Base-by-base conservation (phyloP, 2,797 vertebrate genomes). In the Apodemus agrarius region DNA sequence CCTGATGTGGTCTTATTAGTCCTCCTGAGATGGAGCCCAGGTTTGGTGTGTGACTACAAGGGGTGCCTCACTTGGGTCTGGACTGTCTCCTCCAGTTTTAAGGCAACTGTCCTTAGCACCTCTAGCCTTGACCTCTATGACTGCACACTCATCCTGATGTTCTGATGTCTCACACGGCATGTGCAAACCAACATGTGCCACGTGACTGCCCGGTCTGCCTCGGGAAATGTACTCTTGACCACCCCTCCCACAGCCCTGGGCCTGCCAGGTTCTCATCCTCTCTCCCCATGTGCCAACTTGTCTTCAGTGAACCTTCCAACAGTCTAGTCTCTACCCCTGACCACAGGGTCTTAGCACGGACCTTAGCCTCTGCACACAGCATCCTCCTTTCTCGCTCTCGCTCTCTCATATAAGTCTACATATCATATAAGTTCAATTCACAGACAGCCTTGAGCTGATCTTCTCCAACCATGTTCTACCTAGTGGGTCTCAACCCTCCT, bases 1-100 rank as follows among this genome's bases (percentile, higher is more conserved):
- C 7, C 79, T 10, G 6, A 17, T 11, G 3, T 16, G 79, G 40
- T 21, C 88, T 86, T 9, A 2, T 34, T 22, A 1, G 12, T 8
- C 19, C 82, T 81, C 78, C 0, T 0, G 37, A 76, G 37, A 19
- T 57, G 1, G 0, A 26, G 12, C 13, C 72, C 4, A 46, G 43
- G 0, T 79, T 52, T 34, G 0, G 46, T 43, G 29, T 9, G 37
- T 21, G 40, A 40, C 57, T 40, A 29, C 3, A 4, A 76, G 19
- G 54, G 46, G 37, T 43, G 16, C 52, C 81, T 89, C 37, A 0
- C 40, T 40, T 0, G 0, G 16, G 21, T 26, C 54, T n/a, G 29
- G 40, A 46, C 83, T 26, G 6, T n/a, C 21, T 63, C 22, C 57
- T 46, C 17, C 1, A n/a, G 54, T 37, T 49, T 83, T 63, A 29